Percentiles rank a stretch among this genome's conserved stretches.
Conservation (phyloP, 2,888 invertebrate species). For the Zaprionus lineosus region DNA sequence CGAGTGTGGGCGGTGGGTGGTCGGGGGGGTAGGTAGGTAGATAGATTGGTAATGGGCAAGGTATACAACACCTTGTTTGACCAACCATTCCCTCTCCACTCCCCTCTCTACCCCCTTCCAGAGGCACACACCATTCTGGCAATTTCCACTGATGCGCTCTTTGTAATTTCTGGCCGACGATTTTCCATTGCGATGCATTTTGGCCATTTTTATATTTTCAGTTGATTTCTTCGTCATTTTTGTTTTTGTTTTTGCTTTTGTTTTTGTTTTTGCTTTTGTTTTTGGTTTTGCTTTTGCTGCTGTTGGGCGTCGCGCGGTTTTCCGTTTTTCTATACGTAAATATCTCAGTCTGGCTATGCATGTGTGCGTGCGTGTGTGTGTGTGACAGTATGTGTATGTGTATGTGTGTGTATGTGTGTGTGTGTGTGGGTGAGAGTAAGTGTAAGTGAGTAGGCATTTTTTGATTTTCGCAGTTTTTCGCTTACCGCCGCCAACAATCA, state of each 20-base stretch:
- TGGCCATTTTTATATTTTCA: conserved; percentile 66
- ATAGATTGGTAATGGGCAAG: background rate
- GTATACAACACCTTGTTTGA: too few species aligned
- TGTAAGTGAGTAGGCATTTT: conserved; percentile 49
- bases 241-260: too few species aligned
- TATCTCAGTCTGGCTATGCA: conserved; percentile 25
- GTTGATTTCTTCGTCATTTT: conserved; percentile 56
- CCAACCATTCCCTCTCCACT: background rate
- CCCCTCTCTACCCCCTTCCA: conserved; percentile 1
- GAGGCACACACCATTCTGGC: conserved; percentile 33
- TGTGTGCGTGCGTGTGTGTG: conserved; percentile 4
- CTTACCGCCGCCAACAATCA: conserved; percentile 65
- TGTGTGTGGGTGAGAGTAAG: too few species aligned
- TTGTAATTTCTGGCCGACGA: conserved; percentile 73
- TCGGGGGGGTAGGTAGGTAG: background rate
- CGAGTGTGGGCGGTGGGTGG: conserved; percentile 3
- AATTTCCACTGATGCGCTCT: conserved; percentile 61
- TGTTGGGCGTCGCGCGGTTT: conserved; percentile 59
- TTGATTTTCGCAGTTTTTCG: conserved; percentile 56
- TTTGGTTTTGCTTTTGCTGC: conserved; percentile 23
- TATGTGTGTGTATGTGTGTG: background rate
- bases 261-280: too few species aligned
- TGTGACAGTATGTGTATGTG: background rate
- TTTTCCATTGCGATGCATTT: conserved; percentile 69
- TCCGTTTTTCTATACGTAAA: conserved; percentile 36